Evolutionary conservation across 2,113 vertebrate genomes (phyloP).

Genomic region (Scopus umbretta): DNA sequence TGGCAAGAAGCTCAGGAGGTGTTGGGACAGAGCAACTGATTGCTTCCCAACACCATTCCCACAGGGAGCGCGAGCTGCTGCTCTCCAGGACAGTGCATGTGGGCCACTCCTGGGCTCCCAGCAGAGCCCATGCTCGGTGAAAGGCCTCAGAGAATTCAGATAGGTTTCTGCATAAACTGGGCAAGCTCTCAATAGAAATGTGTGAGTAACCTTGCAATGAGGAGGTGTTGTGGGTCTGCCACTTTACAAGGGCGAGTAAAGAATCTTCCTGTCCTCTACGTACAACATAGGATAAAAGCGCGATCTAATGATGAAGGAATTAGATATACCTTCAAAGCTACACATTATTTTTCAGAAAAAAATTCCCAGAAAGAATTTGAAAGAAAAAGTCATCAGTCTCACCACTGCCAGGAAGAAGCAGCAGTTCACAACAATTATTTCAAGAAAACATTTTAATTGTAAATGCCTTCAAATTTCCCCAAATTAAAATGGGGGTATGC

Average conservation of each 20-base stretch:
- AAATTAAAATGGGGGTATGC: not conserved
- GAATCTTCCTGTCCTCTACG: not conserved
- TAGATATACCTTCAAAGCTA: not conserved
- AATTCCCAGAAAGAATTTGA: not conserved
- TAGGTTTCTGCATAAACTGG: not conserved
- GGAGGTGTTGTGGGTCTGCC: not conserved
- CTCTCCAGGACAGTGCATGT: not conserved
- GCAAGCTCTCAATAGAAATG: not conserved
- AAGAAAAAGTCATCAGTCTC: not conserved
- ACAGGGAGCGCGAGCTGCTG: not conserved
- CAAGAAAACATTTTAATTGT: not conserved
- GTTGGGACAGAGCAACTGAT: not conserved
- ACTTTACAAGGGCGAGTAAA: not conserved
- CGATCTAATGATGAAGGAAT: not conserved
- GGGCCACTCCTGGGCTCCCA: not conserved
- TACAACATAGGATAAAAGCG: not conserved
- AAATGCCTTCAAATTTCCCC: not conserved
- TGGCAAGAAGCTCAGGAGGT: not conserved
- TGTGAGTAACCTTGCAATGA: not conserved
- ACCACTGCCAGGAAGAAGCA: not conserved
- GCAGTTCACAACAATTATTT: not conserved
- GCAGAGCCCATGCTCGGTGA: not conserved
- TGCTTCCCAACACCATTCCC: not conserved
- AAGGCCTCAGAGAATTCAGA: not conserved
- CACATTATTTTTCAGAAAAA: not conserved